phyloP scores from a whole-genome alignment of 1,140 invertebrate genomes.

The Drosophila melanogaster region DNA sequence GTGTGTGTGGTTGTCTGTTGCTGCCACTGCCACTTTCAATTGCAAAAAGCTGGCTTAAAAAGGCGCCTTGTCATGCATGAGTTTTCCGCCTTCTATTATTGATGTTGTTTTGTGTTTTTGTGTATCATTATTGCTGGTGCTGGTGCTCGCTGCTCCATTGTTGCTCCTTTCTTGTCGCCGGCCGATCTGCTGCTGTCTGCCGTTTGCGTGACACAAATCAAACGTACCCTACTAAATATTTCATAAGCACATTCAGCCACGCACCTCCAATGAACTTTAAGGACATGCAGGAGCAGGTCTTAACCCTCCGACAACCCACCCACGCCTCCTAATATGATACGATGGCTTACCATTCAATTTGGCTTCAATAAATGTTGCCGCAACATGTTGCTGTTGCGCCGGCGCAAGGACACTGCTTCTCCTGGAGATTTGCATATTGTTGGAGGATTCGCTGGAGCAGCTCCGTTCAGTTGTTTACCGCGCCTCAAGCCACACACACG shows the following conservation, averaged over 20 bases:
- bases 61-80: slow-evolving; percentile 74
- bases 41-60: slow-evolving; percentile 71
- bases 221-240: slow-evolving; percentile 67
- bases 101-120: slow-evolving; percentile 57
- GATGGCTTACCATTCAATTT: slow-evolving; percentile 64
- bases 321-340: neutral
- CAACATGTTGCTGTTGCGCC: slow-evolving; percentile 73
- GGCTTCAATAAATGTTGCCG: slow-evolving; percentile 74
- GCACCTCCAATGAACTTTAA: slow-evolving; percentile 60
- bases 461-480: slow-evolving; percentile 66
- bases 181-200: slow-evolving; percentile 15
- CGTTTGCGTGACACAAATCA: slow-evolving; percentile 72
- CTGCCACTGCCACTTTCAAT: slow-evolving; percentile 58
- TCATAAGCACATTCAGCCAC: slow-evolving; percentile 59
- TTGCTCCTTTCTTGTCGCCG: slow-evolving; percentile 31
- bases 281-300: slow-evolving; percentile 3
- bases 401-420: slow-evolving; percentile 29
- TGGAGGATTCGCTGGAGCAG: slow-evolving; percentile 13
- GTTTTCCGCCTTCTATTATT: slow-evolving; percentile 63
- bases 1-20: slow-evolving; percentile 3
- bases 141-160: slow-evolving; percentile 10
- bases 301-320: neutral
- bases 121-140: slow-evolving; percentile 41
- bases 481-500: slow-evolving; percentile 72
- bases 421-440: slow-evolving; percentile 63